Percentiles rank a stretch among this genome's conserved stretches.
phyloP scores from a whole-genome alignment of 2,888 invertebrate species.

The Strigamia crassipes region DNA sequence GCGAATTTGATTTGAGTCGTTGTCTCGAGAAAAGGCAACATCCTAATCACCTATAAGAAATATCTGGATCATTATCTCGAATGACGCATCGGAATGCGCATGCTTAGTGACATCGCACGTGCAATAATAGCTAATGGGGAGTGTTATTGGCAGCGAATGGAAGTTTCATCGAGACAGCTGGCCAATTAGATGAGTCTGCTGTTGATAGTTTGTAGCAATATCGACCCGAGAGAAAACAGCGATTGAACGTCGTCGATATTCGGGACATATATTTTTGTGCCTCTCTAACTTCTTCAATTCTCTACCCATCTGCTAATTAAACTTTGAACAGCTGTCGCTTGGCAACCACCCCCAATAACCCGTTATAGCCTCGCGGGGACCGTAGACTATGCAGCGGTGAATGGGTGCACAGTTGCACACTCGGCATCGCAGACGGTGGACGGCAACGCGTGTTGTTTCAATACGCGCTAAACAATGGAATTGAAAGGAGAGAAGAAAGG shows the following conservation, averaged over 20 bases:
- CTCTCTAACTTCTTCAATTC: too few species aligned
- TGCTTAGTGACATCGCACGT: conserved; percentile 33
- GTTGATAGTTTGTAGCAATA: conserved; percentile 32
- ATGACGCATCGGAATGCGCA: conserved; percentile 42
- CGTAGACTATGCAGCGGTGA: not conserved
- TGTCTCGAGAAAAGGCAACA: not conserved
- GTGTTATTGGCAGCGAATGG: conserved; percentile 34
- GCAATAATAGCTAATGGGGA: conserved; percentile 42
- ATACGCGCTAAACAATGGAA: not conserved
- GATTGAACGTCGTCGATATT: conserved; percentile 23
- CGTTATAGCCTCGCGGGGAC: not conserved
- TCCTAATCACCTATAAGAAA: conserved; percentile 27
- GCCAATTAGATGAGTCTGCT: conserved; percentile 40
- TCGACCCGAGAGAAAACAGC: not conserved
- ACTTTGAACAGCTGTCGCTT: conserved; percentile 28
- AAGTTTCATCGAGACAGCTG: conserved; percentile 27
- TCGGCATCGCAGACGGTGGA: too few species aligned
- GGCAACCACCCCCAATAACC: not conserved
- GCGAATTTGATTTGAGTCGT: not conserved
- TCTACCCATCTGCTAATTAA: not conserved
- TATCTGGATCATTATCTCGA: conserved; percentile 16
- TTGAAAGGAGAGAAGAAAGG: not conserved
- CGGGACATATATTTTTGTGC: not conserved
- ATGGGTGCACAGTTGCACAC: not conserved
- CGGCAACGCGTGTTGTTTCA: not conserved